These are phyloP conservation scores for Phylloscopus whistleri DNA, from an alignment of 2,113 vertebrate genomes.

Conservation along the genomic window DNA sequence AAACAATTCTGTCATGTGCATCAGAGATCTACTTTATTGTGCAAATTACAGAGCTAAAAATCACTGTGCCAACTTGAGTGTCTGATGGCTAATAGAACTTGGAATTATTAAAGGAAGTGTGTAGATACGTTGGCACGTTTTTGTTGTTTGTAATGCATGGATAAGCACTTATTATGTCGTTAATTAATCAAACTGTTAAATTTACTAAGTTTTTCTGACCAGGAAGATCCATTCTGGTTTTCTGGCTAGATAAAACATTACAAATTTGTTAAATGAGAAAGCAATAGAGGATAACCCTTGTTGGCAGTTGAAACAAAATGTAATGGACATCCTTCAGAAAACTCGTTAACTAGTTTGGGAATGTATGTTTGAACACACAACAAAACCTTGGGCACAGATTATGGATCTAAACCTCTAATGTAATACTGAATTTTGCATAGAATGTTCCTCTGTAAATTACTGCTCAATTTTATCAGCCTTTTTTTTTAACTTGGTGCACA, in stretches of 20 bases:
- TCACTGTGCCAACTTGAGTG: not conserved
- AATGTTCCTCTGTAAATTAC: not conserved
- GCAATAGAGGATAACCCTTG: not conserved
- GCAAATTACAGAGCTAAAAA: not conserved
- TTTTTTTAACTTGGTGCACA: slow-evolving; percentile 73
- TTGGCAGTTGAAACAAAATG: not conserved
- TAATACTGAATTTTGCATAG: not conserved
- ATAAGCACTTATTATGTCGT: too few species aligned
- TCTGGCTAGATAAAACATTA: not conserved
- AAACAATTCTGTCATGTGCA: not conserved
- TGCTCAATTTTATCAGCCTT: not conserved
- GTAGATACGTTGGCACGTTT: not conserved
- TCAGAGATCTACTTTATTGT: not conserved
- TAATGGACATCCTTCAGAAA: not conserved
- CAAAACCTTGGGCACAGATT: not conserved
- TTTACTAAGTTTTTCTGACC: not conserved
- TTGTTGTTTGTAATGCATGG: not conserved
- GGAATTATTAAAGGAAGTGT: not conserved
- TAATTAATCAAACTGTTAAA: too few species aligned
- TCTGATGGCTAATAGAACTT: not conserved
- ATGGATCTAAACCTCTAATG: not conserved
- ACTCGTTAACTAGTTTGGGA: not conserved
- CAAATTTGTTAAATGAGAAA: not conserved
- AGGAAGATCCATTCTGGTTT: not conserved
- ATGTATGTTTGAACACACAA: not conserved